Evolutionary conservation across 2,113 vertebrate genomes (phyloP).

Genomic region (Ancistrus triradiatus): DNA sequence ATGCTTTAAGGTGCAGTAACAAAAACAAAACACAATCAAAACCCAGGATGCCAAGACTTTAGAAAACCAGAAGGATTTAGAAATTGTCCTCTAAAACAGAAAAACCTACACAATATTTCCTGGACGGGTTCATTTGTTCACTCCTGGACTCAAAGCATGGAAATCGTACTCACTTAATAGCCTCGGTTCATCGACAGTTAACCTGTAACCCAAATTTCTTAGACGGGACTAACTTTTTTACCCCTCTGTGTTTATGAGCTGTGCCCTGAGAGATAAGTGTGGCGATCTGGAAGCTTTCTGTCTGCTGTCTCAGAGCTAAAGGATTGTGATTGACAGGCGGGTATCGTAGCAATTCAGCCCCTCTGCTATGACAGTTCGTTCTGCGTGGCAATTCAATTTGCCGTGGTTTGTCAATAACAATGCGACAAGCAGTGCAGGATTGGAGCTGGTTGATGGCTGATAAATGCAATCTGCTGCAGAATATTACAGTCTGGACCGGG

Average conservation of each 20-base stretch:
- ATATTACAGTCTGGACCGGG: constrained; percentile 61
- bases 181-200: too few species aligned
- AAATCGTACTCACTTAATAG: too few species aligned
- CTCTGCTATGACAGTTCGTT: constrained; percentile 54
- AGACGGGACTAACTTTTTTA: constrained; percentile 1
- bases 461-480: constrained; percentile 58
- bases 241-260: constrained; percentile 20
- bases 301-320: constrained; percentile 51
- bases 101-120: too few species aligned
- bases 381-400: constrained; percentile 59
- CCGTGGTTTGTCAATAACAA: constrained; percentile 61
- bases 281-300: constrained; percentile 55
- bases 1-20: too few species aligned
- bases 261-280: constrained; percentile 51
- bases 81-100: too few species aligned
- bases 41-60: too few species aligned
- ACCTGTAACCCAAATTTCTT: constrained; percentile 5
- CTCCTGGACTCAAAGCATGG: too few species aligned
- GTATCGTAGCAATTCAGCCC: constrained; percentile 55
- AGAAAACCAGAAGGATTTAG: too few species aligned
- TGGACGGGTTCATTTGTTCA: too few species aligned
- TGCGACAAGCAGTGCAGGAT: constrained; percentile 44
- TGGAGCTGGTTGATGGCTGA: constrained; percentile 48
- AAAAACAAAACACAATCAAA: too few species aligned
- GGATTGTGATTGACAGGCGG: constrained; percentile 53